Conservation (phyloP, 2,113 vertebrate genomes). For the Coryphaenoides rupestris region DNA sequence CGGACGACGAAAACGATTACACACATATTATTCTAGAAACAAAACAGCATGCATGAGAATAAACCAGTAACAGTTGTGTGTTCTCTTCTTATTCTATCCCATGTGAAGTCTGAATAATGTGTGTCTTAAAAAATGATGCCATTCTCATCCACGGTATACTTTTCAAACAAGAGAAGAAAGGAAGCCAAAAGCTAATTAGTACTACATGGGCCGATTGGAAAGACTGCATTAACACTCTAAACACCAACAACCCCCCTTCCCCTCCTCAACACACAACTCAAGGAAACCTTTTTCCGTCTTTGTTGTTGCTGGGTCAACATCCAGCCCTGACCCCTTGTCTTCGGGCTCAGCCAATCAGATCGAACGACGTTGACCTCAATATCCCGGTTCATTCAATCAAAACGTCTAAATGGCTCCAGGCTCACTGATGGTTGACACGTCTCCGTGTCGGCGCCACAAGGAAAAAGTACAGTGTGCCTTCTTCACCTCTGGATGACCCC, state of each 20-base stretch:
- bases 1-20: too few species aligned
- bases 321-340: slow-evolving; percentile 41
- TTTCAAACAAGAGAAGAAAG: slow-evolving; percentile 5
- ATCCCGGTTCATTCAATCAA: slow-evolving; percentile 66
- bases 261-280: slow-evolving; percentile 33
- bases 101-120: too few species aligned
- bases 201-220: slow-evolving; percentile 50
- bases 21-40: too few species aligned
- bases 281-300: slow-evolving; percentile 70
- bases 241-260: background rate
- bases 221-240: slow-evolving; percentile 37
- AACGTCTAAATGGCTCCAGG: slow-evolving; percentile 66
- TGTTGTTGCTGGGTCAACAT: slow-evolving; percentile 46
- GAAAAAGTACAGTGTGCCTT: slow-evolving; percentile 25
- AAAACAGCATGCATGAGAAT: too few species aligned
- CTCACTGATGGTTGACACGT: slow-evolving; percentile 31
- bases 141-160: too few species aligned
- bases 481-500: slow-evolving; percentile 27
- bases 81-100: too few species aligned
- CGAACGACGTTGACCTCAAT: slow-evolving; percentile 61
- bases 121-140: too few species aligned
- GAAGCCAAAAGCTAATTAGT: slow-evolving; percentile 25
- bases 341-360: slow-evolving; percentile 56
- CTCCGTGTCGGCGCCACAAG: slow-evolving; percentile 35
- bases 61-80: too few species aligned